phyloP scores from a whole-genome alignment of 2,888 invertebrate genomes.

The Drosophila meridiana region DNA sequence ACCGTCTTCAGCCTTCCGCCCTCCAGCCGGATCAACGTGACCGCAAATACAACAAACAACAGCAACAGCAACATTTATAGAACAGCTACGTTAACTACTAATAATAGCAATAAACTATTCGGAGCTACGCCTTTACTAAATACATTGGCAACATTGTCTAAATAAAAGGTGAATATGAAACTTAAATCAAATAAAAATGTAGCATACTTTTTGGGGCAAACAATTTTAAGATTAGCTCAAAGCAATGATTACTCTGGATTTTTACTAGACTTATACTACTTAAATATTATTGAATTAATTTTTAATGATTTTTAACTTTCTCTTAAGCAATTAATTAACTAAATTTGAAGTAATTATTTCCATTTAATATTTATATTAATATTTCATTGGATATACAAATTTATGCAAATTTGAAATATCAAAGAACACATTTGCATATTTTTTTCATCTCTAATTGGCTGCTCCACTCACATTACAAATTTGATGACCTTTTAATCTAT shows the following conservation, averaged over 20 bases:
- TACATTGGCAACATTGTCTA: slow-evolving; percentile 58
- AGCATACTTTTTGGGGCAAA: slow-evolving; percentile 37
- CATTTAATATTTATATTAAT: no score
- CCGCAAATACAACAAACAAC: slow-evolving; percentile 26
- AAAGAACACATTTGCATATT: not conserved
- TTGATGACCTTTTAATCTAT: slow-evolving; percentile 4
- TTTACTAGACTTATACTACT: not conserved
- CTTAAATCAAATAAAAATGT: not conserved
- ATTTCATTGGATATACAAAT: not conserved
- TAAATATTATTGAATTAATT: not conserved
- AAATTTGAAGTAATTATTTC: not conserved
- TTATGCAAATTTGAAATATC: not conserved
- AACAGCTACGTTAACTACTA: slow-evolving; percentile 22
- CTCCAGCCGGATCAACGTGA: slow-evolving; percentile 44
- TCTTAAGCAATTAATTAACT: not conserved
- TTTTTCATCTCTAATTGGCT: not conserved
- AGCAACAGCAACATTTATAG: slow-evolving; percentile 26
- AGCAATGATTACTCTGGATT: no score
- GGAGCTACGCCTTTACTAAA: slow-evolving; percentile 16
- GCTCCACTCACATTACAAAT: slow-evolving; percentile 10
- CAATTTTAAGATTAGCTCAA: no score
- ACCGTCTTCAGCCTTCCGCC: slow-evolving; percentile 53
- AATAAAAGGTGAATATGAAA: slow-evolving; percentile 57
- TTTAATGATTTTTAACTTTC: not conserved
- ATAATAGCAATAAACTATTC: slow-evolving; percentile 11